Evolutionary conservation across 2,888 invertebrate genomes (phyloP).

Genomic region (Caenorhabditis sp.): DNA sequence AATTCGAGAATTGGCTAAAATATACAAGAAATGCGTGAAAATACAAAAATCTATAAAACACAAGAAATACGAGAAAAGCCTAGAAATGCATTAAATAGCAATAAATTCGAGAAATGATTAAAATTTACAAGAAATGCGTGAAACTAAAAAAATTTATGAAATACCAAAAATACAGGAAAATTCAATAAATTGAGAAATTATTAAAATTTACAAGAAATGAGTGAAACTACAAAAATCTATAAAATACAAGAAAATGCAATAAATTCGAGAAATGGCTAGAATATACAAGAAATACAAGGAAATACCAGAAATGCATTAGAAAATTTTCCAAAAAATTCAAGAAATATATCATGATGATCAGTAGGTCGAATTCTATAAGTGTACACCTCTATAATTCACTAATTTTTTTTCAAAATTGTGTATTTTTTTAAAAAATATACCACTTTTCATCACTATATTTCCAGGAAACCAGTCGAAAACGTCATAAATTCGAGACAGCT

Average conservation of each 20-base stretch:
- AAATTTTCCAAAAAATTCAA: too few species aligned
- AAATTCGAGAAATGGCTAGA: too few species aligned
- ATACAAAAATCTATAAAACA: too few species aligned
- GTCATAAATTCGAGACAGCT: slow-evolving; percentile 23
- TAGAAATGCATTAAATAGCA: not conserved
- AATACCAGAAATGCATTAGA: too few species aligned
- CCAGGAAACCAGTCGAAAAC: slow-evolving; percentile 24
- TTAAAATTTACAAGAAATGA: not conserved
- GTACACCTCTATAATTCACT: too few species aligned
- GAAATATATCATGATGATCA: too few species aligned
- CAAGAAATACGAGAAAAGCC: not conserved
- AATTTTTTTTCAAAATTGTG: too few species aligned
- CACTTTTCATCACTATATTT: not conserved
- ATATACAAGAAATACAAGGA: too few species aligned
- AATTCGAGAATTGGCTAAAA: not conserved
- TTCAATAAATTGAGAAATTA: too few species aligned
- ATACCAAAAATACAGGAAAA: not conserved
- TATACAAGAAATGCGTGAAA: not conserved
- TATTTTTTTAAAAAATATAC: too few species aligned
- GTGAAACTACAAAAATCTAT: not conserved
- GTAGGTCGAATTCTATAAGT: too few species aligned
- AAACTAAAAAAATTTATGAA: not conserved
- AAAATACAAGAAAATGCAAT: not conserved
- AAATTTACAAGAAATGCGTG: not conserved
- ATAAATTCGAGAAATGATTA: too few species aligned